These are phyloP conservation scores for Drosophila punjabiensis DNA, from an alignment of 1,140 invertebrate genomes.

Conservation along the genomic window DNA sequence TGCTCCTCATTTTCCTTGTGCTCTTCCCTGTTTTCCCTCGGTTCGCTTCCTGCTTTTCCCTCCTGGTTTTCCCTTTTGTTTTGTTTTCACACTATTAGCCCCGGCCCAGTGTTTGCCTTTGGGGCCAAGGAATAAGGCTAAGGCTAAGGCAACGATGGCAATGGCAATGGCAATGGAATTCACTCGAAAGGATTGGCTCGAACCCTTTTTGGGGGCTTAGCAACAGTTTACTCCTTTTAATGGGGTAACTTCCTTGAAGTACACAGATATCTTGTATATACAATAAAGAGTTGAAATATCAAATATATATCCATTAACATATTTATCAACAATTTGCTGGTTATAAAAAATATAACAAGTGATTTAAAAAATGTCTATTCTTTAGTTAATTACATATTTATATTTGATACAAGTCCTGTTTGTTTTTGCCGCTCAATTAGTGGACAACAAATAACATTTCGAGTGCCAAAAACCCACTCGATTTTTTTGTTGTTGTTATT, in stretches of 20 bases:
- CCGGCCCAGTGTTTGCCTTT: constrained; percentile 58
- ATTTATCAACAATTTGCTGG: background rate
- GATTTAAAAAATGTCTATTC: background rate
- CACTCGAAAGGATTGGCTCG: constrained; percentile 57
- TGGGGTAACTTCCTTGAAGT: constrained; percentile 14
- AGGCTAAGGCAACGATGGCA: background rate
- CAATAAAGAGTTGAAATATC: background rate
- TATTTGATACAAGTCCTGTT: background rate
- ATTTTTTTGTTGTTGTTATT: background rate
- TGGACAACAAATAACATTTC: background rate
- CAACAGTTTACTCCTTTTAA: constrained; percentile 31
- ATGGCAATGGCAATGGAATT: constrained; percentile 35
- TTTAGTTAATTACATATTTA: background rate
- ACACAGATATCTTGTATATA: background rate
- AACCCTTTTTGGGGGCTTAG: constrained; percentile 48
- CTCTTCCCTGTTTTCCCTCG: background rate
- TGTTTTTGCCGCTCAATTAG: constrained; percentile 11
- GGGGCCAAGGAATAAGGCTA: constrained; percentile 3
- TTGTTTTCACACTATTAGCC: constrained; percentile 71
- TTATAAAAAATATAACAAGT: background rate
- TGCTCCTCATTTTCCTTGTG: background rate
- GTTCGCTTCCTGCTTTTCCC: background rate
- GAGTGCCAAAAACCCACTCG: background rate
- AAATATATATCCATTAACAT: background rate
- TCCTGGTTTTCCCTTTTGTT: constrained; percentile 29